A percentile compares a stretch with the other conserved stretches of the same genome.
phyloP scores from a whole-genome alignment of 1,140 invertebrate genomes.

The Brachionus plicatilis region DNA sequence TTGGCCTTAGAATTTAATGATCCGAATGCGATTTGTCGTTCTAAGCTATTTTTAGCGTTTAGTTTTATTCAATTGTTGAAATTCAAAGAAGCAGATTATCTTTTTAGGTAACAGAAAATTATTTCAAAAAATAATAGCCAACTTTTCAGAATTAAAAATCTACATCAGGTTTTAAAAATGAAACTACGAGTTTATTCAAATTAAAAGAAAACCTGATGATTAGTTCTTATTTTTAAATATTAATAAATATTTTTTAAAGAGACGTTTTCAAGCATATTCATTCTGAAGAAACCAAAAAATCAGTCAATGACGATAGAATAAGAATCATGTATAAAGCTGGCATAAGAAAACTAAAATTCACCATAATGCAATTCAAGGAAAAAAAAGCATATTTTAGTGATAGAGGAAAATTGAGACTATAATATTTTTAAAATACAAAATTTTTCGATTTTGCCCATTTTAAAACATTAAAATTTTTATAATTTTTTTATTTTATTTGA shows the following conservation, averaged over 20 bases:
- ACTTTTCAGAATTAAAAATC: background rate
- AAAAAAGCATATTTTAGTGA: constrained; percentile 24
- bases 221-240: background rate
- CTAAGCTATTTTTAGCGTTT: constrained; percentile 33
- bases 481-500: no score
- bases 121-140: background rate
- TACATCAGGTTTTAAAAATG: background rate
- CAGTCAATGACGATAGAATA: constrained; percentile 17
- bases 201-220: background rate
- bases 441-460: no score
- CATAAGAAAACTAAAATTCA: constrained; percentile 10
- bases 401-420: background rate
- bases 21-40: constrained; percentile 32
- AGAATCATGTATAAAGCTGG: constrained; percentile 19
- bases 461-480: no score
- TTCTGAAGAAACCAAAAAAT: background rate
- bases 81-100: constrained; percentile 3
- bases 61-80: constrained; percentile 24
- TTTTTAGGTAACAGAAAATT: background rate
- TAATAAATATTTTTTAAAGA: background rate
- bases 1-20: constrained; percentile 23
- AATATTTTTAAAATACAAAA: no score
- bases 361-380: background rate
- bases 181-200: no score
- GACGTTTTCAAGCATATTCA: background rate